These are phyloP conservation scores for Umimayanthus chanpuru DNA, from an alignment of 92 coral and sea anemone species.

Conservation along the genomic window DNA sequence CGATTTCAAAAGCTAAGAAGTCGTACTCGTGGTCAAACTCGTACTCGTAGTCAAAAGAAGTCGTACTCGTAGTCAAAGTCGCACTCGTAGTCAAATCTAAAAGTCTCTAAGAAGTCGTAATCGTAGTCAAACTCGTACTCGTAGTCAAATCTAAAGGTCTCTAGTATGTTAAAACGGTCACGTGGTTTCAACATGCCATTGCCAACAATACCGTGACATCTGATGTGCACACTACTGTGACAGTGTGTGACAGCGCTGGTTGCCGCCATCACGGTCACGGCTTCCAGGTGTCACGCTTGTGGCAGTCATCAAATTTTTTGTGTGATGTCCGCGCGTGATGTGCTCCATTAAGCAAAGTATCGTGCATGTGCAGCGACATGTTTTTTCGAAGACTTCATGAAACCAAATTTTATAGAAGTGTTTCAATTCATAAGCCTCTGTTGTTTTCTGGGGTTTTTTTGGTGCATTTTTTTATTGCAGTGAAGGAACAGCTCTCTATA, in stretches of 20 bases:
- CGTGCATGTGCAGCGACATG: not conserved
- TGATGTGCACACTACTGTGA: not conserved
- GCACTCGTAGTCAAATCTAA: too few species aligned
- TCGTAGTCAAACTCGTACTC: too few species aligned
- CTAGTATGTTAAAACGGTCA: not conserved
- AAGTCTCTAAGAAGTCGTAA: too few species aligned
- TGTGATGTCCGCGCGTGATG: not conserved
- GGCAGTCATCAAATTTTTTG: not conserved
- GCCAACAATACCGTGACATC: too few species aligned
- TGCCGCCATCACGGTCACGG: not conserved
- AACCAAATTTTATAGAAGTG: not conserved
- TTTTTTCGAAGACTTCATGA: not conserved
- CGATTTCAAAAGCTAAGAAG: too few species aligned
- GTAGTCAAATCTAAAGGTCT: too few species aligned
- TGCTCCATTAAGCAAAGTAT: not conserved
- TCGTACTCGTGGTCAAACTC: too few species aligned
- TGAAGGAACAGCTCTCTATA: not conserved
- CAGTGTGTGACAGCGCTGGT: not conserved
- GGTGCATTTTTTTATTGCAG: not conserved
- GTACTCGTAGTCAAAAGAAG: too few species aligned
- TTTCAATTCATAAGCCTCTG: conserved; percentile 7
- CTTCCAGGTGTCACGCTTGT: not conserved
- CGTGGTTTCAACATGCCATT: not conserved
- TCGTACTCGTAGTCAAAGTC: too few species aligned
- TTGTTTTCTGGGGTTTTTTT: not conserved